phyloP scores from a whole-genome alignment of 30 jellyfish, hydroid and myxozoan species.

The Phacellophora camtschatica region DNA sequence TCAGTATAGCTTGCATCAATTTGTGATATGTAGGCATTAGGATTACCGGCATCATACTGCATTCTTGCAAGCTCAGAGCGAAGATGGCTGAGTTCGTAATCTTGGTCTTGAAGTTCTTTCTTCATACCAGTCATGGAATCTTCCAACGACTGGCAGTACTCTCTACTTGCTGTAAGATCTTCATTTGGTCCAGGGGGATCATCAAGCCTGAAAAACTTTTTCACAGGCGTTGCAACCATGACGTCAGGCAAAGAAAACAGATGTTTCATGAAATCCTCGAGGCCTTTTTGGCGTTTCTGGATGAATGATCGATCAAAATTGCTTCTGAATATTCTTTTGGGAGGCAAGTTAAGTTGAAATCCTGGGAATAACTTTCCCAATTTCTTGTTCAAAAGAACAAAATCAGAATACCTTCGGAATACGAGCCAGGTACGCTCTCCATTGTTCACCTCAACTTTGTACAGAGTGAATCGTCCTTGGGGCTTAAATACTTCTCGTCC shows the following conservation, averaged over 20 bases:
- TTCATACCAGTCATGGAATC: conserved; percentile 15
- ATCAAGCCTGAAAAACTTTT: conserved; percentile 76
- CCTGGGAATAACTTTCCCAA: conserved; percentile 64
- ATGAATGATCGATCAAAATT: conserved; percentile 63
- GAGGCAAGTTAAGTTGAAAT: conserved; percentile 77
- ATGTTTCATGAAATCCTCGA: conserved; percentile 67
- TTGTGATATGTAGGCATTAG: conserved; percentile 1
- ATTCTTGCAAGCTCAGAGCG: conserved; percentile 57
- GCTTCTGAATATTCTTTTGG: conserved; percentile 73
- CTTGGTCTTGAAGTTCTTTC: conserved; percentile 64
- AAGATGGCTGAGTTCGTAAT: conserved; percentile 55
- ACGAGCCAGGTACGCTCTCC: conserved; percentile 81
- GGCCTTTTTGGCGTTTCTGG: conserved; percentile 65
- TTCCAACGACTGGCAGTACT: conserved; percentile 55
- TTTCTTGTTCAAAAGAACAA: conserved; percentile 72
- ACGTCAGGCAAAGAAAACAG: conserved; percentile 59
- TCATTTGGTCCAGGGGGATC: conserved; percentile 91
- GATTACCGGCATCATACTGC: conserved; percentile 15
- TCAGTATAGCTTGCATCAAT: conserved; percentile 38
- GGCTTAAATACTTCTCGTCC: conserved; percentile 82
- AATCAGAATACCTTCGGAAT: conserved; percentile 85
- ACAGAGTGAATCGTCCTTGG: conserved; percentile 75
- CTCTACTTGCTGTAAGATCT: conserved; percentile 57
- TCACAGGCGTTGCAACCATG: conserved; percentile 39
- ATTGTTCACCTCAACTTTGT: conserved; percentile 73